Evolutionary conservation across 1,140 invertebrate genomes (phyloP).

Genomic region (Drosophila takahashii): DNA sequence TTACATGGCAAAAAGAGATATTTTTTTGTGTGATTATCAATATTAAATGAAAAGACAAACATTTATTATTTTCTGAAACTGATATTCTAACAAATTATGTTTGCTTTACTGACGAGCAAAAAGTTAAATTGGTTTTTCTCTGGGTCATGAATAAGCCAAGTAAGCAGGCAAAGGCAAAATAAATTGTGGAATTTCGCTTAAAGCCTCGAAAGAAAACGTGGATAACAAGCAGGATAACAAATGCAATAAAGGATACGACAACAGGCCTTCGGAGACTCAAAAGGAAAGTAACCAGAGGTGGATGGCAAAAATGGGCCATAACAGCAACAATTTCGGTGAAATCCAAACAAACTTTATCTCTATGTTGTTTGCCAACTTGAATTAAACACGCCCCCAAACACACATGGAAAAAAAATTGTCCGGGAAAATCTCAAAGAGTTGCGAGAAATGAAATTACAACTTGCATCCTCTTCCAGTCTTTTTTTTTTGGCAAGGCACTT

Average conservation of each 20-base stretch:
- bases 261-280: conserved; percentile 15
- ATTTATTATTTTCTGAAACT: background rate
- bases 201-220: conserved; percentile 5
- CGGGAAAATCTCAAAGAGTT: conserved; percentile 46
- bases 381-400: conserved; percentile 64
- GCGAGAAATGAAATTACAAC: conserved; percentile 76
- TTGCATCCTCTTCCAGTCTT: conserved; percentile 58
- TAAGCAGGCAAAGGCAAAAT: conserved; percentile 9
- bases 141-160: conserved; percentile 6
- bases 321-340: conserved; percentile 54
- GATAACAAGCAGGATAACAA: conserved; percentile 44
- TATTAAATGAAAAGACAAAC: background rate
- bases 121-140: conserved; percentile 59
- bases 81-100: conserved; percentile 26
- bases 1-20: background rate
- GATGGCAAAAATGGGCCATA: conserved; percentile 19
- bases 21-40: too few relatives aligned
- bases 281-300: conserved; percentile 19
- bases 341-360: conserved; percentile 81
- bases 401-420: conserved; percentile 36
- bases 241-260: conserved; percentile 75
- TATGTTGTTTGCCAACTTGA: conserved; percentile 76
- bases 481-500: conserved; percentile 39
- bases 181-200: conserved; percentile 7
- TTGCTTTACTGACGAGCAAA: conserved; percentile 38